Base-by-base conservation (phyloP, 2,888 invertebrate genomes). In the Artemia sinica region DNA sequence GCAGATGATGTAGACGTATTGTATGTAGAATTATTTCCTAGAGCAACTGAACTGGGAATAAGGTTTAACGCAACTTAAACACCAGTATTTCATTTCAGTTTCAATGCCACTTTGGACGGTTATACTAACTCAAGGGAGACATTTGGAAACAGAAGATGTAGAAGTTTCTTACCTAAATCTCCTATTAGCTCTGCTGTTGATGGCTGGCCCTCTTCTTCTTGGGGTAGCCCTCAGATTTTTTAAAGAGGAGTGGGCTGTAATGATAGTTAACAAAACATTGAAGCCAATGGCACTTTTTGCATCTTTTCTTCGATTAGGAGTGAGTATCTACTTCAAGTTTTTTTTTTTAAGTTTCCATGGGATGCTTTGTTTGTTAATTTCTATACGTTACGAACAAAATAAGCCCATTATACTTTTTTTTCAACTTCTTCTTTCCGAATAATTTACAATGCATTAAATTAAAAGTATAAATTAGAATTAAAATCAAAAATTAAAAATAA, bases 271-370 rank as follows among this genome's bases (percentile, higher is more conserved):
- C 8, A 58, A 10, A 18, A 58, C 58, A 10, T 14, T 58, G 18
- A 58, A 58, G 18, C 58, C 58, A 14, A 58, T 58, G 58, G 58
- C 14, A 10, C 58, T 58, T 9, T 58, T 58, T 58, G 58, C 58
- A 14, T 58, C 58, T 18, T 8, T 18, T 1, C 58, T 58, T 1
- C 58, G 58, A 58, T 18, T 58, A 58, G 58, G n/a, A 18, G 58
- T 58, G 18, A 58, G 58, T 58, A 14, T n/a, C n/a, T 18, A 58
- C 28, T 10, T 58, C 58, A 18, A 14, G 4, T 58, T 58, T 58
- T 58, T 14, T 58, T 10, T 58, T 58, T 58, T 58, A 58, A 8
- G 58, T 58, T n/a, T n/a, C 14, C 1, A 58, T 58, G 14, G 8
- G 58, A 18, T 14, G 8, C 58, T n/a, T 58, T 9, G 18, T 58